Conservation (phyloP, 2,888 invertebrate species). For the Schizotus pectinicornis region DNA sequence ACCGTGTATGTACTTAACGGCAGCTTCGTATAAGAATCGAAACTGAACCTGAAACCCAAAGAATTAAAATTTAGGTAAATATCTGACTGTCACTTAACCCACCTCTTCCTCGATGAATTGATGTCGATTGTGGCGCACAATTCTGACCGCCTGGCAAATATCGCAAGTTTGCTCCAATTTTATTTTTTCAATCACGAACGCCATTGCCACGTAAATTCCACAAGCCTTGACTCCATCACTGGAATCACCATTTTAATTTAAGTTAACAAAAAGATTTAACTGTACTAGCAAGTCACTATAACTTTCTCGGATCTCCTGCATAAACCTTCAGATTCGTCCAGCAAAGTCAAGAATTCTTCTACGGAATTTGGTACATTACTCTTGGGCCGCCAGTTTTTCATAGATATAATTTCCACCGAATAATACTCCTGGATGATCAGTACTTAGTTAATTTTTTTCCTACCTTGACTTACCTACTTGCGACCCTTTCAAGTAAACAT, state of each 20-base stretch:
- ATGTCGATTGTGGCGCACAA: conserved; percentile 57
- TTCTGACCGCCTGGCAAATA: conserved; percentile 59
- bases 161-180: conserved; percentile 61
- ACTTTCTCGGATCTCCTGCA: conserved; percentile 49
- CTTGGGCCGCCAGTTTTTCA: conserved; percentile 50
- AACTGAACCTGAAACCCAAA: conserved; percentile 56
- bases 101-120: conserved; percentile 55
- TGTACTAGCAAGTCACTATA: conserved; percentile 58
- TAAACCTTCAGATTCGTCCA: conserved; percentile 51
- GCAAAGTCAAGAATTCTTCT: conserved; percentile 51
- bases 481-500: too few species aligned
- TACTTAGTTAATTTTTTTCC: background rate
- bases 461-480: background rate
- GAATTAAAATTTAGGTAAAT: too few species aligned
- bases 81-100: too few species aligned
- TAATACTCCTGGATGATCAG: background rate
- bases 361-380: conserved; percentile 40
- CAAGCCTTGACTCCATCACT: conserved; percentile 60
- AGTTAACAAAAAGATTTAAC: conserved; percentile 25
- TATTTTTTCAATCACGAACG: conserved; percentile 60
- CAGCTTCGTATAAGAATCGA: conserved; percentile 54
- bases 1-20: conserved; percentile 48
- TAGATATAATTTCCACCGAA: conserved; percentile 37
- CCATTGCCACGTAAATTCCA: conserved; percentile 59
- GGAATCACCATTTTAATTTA: conserved; percentile 32